Percentiles rank a stretch among this genome's conserved stretches.
Conservation (phyloP, 2,797 vertebrate genomes). For the Artibeus lituratus region DNA sequence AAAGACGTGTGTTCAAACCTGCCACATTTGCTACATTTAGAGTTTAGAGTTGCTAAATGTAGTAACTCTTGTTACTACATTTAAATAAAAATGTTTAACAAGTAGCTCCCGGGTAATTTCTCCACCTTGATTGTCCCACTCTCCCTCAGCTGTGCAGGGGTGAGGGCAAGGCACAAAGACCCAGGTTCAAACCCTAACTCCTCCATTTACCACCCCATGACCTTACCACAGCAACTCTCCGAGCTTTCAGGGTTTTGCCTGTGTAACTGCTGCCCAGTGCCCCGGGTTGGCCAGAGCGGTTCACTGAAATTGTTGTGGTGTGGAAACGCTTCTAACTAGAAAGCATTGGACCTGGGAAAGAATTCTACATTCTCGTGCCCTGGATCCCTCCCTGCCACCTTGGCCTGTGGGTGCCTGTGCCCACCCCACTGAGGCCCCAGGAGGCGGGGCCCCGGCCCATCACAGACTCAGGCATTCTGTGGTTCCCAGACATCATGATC, state of each 20-base stretch:
- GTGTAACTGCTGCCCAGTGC: accelerated
- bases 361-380: neutral
- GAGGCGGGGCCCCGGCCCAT: neutral
- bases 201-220: neutral
- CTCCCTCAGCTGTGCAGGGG: neutral
- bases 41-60: no score
- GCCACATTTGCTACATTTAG: neutral
- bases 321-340: neutral
- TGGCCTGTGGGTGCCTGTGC: neutral
- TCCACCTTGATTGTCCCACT: neutral
- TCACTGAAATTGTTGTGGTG: neutral
- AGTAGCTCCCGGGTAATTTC: neutral
- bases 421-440: neutral
- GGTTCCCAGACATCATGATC: neutral
- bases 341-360: neutral
- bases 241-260: neutral
- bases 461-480: neutral
- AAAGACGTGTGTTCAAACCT: neutral
- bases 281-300: neutral
- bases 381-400: neutral
- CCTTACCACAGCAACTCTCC: neutral
- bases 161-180: neutral
- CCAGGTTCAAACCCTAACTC: neutral
- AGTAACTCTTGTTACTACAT: neutral
- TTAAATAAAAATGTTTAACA: neutral